Conservation (phyloP, 1,140 invertebrate species). For the Pentalonia nigronervosa region DNA sequence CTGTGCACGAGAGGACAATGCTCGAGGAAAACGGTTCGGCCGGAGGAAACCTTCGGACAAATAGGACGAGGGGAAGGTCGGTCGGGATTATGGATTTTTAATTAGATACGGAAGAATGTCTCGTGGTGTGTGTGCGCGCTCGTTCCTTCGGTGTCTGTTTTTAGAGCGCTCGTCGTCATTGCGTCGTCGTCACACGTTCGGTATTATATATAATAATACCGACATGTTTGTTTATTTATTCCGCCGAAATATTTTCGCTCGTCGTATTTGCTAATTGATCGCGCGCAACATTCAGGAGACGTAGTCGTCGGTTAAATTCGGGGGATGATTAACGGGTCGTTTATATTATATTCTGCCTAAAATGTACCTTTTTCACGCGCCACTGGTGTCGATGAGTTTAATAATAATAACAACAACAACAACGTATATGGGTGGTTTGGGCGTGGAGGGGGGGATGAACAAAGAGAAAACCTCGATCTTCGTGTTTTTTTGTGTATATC, state of each 20-base stretch:
- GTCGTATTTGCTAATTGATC: neutral
- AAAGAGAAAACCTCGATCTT: neutral
- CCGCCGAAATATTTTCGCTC: neutral
- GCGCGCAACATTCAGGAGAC: neutral
- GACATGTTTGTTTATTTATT: neutral
- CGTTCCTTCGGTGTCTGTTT: no score
- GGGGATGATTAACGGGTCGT: neutral
- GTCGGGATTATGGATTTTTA: constrained; percentile 40
- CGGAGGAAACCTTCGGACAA: neutral
- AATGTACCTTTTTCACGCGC: neutral
- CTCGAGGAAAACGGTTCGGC: neutral
- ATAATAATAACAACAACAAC: neutral
- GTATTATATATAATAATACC: constrained; percentile 2
- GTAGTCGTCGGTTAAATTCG: neutral
- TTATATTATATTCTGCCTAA: neutral
- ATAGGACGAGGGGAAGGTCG: neutral
- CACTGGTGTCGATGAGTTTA: neutral
- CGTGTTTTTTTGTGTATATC: neutral
- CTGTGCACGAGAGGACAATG: neutral
- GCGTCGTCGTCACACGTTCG: neutral
- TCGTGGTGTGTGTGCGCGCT: no score
- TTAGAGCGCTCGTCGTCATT: neutral
- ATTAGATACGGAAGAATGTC: neutral
- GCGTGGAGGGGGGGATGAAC: no score
- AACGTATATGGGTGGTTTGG: no score